These are phyloP conservation scores for Myotis planiceps DNA, from an alignment of 2,797 vertebrate genomes.

Conservation along the genomic window DNA sequence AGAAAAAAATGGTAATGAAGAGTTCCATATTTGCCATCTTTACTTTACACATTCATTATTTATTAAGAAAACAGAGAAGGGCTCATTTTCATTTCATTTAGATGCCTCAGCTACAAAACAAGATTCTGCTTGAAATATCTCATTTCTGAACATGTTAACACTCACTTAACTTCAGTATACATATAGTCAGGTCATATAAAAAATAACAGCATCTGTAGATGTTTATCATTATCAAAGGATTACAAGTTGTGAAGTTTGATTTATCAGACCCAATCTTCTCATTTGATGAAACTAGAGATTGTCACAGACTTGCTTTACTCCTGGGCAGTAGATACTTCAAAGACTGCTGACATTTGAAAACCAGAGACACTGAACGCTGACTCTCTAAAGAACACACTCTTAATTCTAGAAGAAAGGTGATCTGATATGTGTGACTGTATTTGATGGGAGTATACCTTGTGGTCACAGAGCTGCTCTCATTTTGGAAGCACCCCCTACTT, in stretches of 20 bases:
- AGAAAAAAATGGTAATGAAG: not conserved
- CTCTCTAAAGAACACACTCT: constrained; percentile 18
- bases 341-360: constrained; percentile 54
- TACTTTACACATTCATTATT: not conserved
- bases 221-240: constrained; percentile 29
- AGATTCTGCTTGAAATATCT: not conserved
- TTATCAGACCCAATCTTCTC: not conserved
- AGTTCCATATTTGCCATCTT: not conserved
- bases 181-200: not conserved
- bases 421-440: not conserved
- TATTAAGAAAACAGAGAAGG: constrained; percentile 28
- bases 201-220: not conserved
- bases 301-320: not conserved
- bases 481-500: not conserved
- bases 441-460: not conserved
- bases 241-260: not conserved
- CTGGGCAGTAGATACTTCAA: constrained; percentile 1
- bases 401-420: not conserved
- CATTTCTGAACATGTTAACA: constrained; percentile 25
- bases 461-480: not conserved
- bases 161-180: not conserved
- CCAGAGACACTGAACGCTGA: constrained; percentile 6
- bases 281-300: constrained; percentile 36
- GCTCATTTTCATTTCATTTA: not conserved
- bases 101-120: not conserved